Conservation (phyloP, 2,113 vertebrate species). For the Heliornis fulica region DNA sequence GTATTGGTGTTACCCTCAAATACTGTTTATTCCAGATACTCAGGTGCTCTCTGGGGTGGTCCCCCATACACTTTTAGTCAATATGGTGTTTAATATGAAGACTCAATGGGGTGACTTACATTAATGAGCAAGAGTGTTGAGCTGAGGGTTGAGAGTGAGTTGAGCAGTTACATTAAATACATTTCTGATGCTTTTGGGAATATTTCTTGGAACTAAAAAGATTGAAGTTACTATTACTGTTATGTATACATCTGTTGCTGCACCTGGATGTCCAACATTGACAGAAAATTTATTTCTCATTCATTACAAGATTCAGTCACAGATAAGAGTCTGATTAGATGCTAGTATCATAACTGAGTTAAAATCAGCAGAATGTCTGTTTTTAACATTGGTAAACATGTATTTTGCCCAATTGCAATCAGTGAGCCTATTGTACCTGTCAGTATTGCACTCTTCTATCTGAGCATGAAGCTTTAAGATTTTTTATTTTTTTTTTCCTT, state of each 20-base stretch:
- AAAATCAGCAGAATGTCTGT: neutral
- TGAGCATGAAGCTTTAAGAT: neutral
- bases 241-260: neutral
- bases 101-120: neutral
- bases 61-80: neutral
- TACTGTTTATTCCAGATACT: neutral
- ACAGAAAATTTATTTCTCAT: neutral
- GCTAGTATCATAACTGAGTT: neutral
- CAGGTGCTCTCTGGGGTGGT: neutral
- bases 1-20: neutral
- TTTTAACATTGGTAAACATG: neutral
- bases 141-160: neutral
- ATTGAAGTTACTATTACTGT: neutral
- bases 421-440: neutral
- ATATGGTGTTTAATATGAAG: neutral
- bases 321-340: neutral
- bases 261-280: neutral
- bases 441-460: neutral
- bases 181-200: neutral
- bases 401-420: neutral
- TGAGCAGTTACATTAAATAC: neutral
- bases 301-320: neutral
- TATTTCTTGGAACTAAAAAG: neutral
- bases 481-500: neutral
- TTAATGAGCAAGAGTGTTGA: neutral